Base-by-base conservation (phyloP, 2,797 vertebrate genomes). In the Hybognathus amarus region DNA sequence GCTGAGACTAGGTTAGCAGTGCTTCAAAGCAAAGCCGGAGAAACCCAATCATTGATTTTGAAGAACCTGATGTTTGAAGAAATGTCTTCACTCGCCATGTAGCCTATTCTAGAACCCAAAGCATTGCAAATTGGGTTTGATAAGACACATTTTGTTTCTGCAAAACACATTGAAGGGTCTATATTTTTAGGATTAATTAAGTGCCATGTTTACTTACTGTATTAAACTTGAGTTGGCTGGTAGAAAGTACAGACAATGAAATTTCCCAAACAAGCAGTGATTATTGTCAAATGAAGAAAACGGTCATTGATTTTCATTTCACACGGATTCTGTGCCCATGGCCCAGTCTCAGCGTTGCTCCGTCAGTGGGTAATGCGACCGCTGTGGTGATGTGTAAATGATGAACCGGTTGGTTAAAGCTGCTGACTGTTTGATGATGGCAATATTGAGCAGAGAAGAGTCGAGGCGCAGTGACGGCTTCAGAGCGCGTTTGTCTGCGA, bases 381-480 rank as follows among this genome's bases (percentile, higher is more conserved):
- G 36, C 66, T 88, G 89, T 92, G 95, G 87, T 83, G 93, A 95
- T 93, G 91, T 40, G 73, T 85, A 90, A 92, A 95, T 93, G 89
- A 97, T 95, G 92, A 96, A 95, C 94, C 92, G 87, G 91, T 85
- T 90, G 87, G 91, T 86, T 84, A 90, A 93, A 94, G 97, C 91
- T 74, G 90, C 92, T 94, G 90, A 91, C 91, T 89, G 89, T 96
- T 96, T 96, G 93, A 97, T 95, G 92, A 90, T 91, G 91, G 92
- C 91, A 89, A 89, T 95, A 95, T 96, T 95, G 95, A 96, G 91
- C 91, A 90, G 96, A 94, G 92, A 93, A 92, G 93, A 93, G 89
- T 91, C 85, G 78, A 92, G 91, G 89, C 93, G 90, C 89, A 92
- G 81, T 82, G 88, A 91, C 88, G 88, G 89, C 86, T 90, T 94